Evolutionary conservation across 2,797 vertebrate species (phyloP), one percentile per base, ranked within the genome.

Genomic region (Menidia menidia): DNA sequence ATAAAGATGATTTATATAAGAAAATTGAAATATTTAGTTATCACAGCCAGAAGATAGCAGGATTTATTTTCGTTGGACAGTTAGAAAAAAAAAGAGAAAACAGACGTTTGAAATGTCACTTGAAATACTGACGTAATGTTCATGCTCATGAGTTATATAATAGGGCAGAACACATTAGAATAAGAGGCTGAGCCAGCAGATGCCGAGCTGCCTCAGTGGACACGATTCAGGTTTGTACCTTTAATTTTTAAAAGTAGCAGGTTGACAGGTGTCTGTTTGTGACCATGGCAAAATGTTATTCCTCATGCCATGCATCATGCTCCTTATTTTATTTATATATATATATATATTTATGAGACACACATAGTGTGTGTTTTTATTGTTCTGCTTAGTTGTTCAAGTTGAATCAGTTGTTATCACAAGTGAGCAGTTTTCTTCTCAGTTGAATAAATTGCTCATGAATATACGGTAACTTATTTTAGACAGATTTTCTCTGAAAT

Each of bases 71-170:
- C 43, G 44, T 19, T 58, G 56, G 35, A 75, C 72, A 56, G 61
- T 53, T 64, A 51, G 52, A 78, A 76, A 61, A 77, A 65, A 80
- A 73, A 53, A 61, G 77, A 65, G 77, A 65, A 80, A 73, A 53
- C 35, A 74, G 75, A 2, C 47, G 73, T 32, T 42, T 71, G 70
- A 82, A 85, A 86, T 71, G 78, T 67, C 75, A 84, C 65, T 83
- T 82, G 68, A 73, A 88, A 85, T 55, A 51, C 79, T 86, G 83
- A 87, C 56, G 75, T 88, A 86, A 87, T 73, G 77, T 58, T 88
- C 77, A 85, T 78, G 83, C 82, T 83, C 81, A 76, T 62, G 58
- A 48, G 78, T 90, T 89, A 88, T 70, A 80, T 88, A 90, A 90
- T 61, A 83, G 69, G 77, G 63, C 80, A 76, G 69, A 25, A 30